Conservation (phyloP, 1,140 invertebrate genomes). For the Goniozus legneri region DNA sequence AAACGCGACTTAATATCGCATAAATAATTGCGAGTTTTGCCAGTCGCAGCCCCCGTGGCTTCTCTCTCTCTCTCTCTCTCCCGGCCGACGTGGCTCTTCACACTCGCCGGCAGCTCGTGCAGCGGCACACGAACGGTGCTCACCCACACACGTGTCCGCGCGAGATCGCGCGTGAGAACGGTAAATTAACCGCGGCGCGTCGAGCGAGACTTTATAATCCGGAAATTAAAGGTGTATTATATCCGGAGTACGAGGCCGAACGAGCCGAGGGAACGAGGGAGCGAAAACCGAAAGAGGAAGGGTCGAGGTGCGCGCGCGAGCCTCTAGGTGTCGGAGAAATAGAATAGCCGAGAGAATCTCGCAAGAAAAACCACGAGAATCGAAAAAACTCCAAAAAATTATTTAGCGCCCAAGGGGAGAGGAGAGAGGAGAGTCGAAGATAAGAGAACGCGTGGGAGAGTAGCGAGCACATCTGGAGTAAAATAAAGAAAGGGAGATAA, state of each 20-base stretch:
- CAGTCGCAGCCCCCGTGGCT: too few relatives aligned
- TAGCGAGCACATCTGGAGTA: background rate
- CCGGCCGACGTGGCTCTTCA: too few relatives aligned
- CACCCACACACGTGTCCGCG: too few relatives aligned
- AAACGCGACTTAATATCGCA: too few relatives aligned
- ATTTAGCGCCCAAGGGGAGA: background rate
- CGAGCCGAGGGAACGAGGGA: background rate
- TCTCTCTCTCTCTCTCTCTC: too few relatives aligned
- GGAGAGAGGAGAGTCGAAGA: background rate
- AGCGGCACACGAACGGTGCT: too few relatives aligned
- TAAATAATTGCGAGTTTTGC: too few relatives aligned
- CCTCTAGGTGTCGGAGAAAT: slow-evolving; percentile 1
- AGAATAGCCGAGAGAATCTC: background rate
- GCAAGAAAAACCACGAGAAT: background rate
- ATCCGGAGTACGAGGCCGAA: slow-evolving; percentile 29
- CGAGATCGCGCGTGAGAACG: slow-evolving; percentile 36
- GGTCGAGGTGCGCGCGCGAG: too few relatives aligned
- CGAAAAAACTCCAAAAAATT: background rate
- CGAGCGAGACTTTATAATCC: slow-evolving; percentile 49
- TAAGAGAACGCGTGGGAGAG: background rate
- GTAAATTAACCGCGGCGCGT: slow-evolving; percentile 43
- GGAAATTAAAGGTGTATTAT: slow-evolving; percentile 53
- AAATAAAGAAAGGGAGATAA: background rate
- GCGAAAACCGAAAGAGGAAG: background rate
- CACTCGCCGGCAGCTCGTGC: too few relatives aligned